These are phyloP conservation scores for Drosophila anomelani DNA, from an alignment of 2,888 invertebrate genomes.

Conservation along the genomic window DNA sequence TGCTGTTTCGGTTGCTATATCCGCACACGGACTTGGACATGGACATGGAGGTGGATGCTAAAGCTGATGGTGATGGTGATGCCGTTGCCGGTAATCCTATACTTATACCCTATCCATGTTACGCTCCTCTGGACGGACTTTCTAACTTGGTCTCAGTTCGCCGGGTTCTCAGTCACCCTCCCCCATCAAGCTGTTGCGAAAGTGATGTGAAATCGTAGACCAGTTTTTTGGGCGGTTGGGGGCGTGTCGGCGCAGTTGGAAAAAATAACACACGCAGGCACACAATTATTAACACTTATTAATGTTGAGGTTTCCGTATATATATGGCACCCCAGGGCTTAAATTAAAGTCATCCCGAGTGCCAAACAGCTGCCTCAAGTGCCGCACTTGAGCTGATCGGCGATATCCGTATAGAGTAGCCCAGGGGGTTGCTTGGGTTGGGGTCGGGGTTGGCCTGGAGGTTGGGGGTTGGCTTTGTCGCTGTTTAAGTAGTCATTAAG, in stretches of 20 bases:
- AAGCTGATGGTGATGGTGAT: constrained; percentile 22
- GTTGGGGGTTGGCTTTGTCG: constrained; percentile 49
- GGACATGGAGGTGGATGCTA: constrained; percentile 31
- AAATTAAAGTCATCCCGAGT: constrained; percentile 64
- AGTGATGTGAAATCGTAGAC: constrained; percentile 74
- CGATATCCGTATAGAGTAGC: constrained; percentile 1
- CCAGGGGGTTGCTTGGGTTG: constrained; percentile 37
- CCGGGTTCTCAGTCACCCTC: constrained; percentile 30
- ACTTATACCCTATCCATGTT: constrained; percentile 58
- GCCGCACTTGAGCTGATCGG: constrained; percentile 53
- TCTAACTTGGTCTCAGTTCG: constrained; percentile 62
- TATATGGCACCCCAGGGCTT: constrained; percentile 76
- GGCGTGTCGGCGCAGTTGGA: constrained; percentile 41
- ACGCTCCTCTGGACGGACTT: constrained; percentile 72
- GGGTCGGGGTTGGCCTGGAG: constrained; percentile 5
- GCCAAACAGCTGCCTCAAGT: constrained; percentile 60
- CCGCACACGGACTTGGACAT: constrained; percentile 10
- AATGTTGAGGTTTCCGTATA: constrained; percentile 78
- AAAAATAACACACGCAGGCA: constrained; percentile 30
- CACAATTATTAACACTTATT: constrained; percentile 81
- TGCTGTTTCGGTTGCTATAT: constrained; percentile 28
- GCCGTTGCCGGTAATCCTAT: constrained; percentile 61
- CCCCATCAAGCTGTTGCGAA: constrained; percentile 54
- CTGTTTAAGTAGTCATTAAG: constrained; percentile 79
- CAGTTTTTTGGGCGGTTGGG: constrained; percentile 33